Percentiles rank a stretch among this genome's conserved stretches.
Evolutionary conservation across 2,888 invertebrate species (phyloP).

Genomic region (Dromius quadrimaculatus): DNA sequence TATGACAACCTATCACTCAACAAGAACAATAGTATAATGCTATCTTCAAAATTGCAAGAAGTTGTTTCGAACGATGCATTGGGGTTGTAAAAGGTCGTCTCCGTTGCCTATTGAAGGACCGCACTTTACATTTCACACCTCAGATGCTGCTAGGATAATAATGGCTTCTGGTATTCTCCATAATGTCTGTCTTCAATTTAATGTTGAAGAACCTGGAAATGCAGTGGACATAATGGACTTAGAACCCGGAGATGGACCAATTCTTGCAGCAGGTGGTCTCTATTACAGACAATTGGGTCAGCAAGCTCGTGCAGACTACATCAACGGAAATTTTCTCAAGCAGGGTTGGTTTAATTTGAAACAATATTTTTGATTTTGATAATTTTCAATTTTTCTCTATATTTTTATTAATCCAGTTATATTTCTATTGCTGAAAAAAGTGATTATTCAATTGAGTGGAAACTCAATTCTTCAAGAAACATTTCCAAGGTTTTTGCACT

Average conservation of each 20-base stretch:
- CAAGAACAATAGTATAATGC: conserved; percentile 54
- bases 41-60: conserved; percentile 51
- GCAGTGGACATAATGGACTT: background rate
- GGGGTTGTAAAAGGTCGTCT: conserved; percentile 55
- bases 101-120: conserved; percentile 30
- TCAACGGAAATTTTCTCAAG: conserved; percentile 1
- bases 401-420: no score
- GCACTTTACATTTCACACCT: conserved; percentile 31
- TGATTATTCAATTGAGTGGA: no score
- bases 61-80: conserved; percentile 53
- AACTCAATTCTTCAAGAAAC: no score
- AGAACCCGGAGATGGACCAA: background rate
- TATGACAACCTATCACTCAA: conserved; percentile 52
- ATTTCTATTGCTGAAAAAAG: no score
- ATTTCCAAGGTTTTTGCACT: no score
- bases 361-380: no score
- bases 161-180: conserved; percentile 41
- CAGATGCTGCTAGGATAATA: conserved; percentile 38
- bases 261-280: background rate
- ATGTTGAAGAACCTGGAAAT: conserved; percentile 6
- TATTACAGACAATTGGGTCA: conserved; percentile 7
- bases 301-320: background rate
- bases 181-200: conserved; percentile 42
- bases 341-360: no score
- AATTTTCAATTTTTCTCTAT: no score